Base-by-base conservation (phyloP, 2,797 vertebrate genomes). In the Sebastes baramenuke region DNA sequence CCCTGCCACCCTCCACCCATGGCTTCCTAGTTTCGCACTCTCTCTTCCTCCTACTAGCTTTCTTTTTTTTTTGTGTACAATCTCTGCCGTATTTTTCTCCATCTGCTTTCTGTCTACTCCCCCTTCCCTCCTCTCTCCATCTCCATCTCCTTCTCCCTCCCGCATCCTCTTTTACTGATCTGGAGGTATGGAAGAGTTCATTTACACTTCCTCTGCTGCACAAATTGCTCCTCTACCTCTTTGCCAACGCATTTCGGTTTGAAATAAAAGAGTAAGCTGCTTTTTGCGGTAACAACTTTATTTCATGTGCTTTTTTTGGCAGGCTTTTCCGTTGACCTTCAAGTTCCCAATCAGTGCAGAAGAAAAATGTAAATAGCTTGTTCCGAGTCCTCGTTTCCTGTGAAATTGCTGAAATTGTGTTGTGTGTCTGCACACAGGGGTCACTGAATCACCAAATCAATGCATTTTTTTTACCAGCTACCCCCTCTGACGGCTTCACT, bases 191-290 rank as follows among this genome's bases (percentile, higher is more conserved):
- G 90, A 88, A 83, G 79, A 90, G 89, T 91, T 95, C 91, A 92
- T 93, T 94, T 93, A 92, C 88, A 93, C 92, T 85, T 86, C 82
- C 79, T 86, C 89, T 81, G 77, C 89, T 70, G 81, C 86, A 84
- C 90, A 93, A 93, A 94, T 94, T 94, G 90, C 89, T 90, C 85
- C n/a, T 91, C 85, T 87, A 84, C 92, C 83, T 93, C 90, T 86
- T 87, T 88, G 89, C 87, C 89, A 88, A 84, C 68, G 49, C 86
- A 92, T 93, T 94, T 93, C 87, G 90, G 91, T 92, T 89, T 91
- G 81, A 91, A 93, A 92, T 90, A 86, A 91, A 93, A 88, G 85
- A 88, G 85, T 91, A 88, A 90, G 91, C 84, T 86, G 84, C 89
- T 84, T 91, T 42, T 89, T 70, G 85, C 86, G 18, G 79, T 82